These are phyloP conservation scores for Trididemnum clinides DNA, from an alignment of 23 tunicate genomes.

Conservation along the genomic window DNA sequence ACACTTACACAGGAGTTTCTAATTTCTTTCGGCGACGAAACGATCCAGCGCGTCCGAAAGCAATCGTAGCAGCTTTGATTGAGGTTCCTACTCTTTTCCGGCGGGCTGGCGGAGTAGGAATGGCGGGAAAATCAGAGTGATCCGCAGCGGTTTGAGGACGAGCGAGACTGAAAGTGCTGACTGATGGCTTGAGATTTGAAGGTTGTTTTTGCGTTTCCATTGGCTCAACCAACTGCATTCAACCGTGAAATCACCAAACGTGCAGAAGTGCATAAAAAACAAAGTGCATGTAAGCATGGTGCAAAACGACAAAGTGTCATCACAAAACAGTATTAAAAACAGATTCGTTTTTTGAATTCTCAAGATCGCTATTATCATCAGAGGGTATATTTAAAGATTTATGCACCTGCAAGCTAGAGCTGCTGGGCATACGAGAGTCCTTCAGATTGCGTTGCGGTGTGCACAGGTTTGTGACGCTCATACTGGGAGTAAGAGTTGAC, in stretches of 20 bases:
- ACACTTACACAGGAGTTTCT: conserved; percentile 47
- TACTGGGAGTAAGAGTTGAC: conserved; percentile 74
- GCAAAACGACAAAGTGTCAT: background rate
- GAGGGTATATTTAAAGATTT: too few relatives aligned
- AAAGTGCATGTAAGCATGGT: background rate
- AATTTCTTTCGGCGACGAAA: conserved; percentile 52
- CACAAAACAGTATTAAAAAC: too few relatives aligned
- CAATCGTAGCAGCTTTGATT: conserved; percentile 73
- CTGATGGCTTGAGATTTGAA: conserved; percentile 64
- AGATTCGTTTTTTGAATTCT: too few relatives aligned
- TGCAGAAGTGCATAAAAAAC: background rate
- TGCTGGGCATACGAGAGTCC: conserved; percentile 42
- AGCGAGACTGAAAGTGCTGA: conserved; percentile 77
- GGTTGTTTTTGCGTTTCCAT: background rate
- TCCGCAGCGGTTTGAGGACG: conserved; percentile 54
- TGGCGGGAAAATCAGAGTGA: conserved; percentile 61
- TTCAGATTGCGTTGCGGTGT: conserved; percentile 58
- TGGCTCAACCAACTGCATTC: background rate
- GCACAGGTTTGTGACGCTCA: conserved; percentile 82
- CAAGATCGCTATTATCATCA: too few relatives aligned
- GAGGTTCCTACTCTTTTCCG: conserved; percentile 36
- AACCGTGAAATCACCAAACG: background rate
- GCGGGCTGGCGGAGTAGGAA: conserved; percentile 89
- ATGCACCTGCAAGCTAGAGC: conserved; percentile 68
- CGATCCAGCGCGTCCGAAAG: conserved; percentile 74